A percentile compares a stretch with the other conserved stretches of the same genome.
phyloP scores from a whole-genome alignment of 92 coral and sea anemone species.

The Phenganax stokvisi region DNA sequence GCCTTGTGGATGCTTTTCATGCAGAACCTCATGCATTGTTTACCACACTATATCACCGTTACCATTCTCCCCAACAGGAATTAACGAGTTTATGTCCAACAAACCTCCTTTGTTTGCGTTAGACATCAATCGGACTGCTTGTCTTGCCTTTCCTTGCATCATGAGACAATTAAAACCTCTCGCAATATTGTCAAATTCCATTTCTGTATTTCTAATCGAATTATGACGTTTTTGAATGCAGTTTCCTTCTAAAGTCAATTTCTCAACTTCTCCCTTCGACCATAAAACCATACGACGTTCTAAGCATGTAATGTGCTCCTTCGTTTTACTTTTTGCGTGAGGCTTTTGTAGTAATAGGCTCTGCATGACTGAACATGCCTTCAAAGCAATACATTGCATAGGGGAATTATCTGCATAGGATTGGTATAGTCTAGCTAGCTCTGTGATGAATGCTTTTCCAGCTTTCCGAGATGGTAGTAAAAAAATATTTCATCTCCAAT shows the following conservation, averaged over 20 bases:
- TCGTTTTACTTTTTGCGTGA: not conserved
- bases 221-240: slow-evolving; percentile 6
- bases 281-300: not conserved
- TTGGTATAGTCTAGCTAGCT: slow-evolving; percentile 16
- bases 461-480: slow-evolving; percentile 11
- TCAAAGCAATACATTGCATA: not conserved
- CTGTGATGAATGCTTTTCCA: not conserved
- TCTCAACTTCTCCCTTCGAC: slow-evolving; percentile 1
- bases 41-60: not conserved
- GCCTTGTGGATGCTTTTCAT: slow-evolving; percentile 5
- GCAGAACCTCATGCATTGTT: not conserved
- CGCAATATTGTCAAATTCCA: not conserved
- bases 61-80: slow-evolving; percentile 7
- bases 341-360: slow-evolving; percentile 10
- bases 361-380: slow-evolving; percentile 23
- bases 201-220: not conserved
- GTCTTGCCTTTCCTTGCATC: slow-evolving; percentile 29
- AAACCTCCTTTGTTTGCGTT: slow-evolving; percentile 9
- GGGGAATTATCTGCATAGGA: slow-evolving; percentile 14
- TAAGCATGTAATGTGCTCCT: not conserved
- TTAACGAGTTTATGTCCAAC: not conserved
- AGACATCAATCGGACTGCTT: slow-evolving; percentile 19
- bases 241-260: not conserved
- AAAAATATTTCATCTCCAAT: slow-evolving; percentile 6
- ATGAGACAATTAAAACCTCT: slow-evolving; percentile 19